Conservation (phyloP, 2,888 invertebrate genomes). For the Sphaerolaimus hirsutus region DNA sequence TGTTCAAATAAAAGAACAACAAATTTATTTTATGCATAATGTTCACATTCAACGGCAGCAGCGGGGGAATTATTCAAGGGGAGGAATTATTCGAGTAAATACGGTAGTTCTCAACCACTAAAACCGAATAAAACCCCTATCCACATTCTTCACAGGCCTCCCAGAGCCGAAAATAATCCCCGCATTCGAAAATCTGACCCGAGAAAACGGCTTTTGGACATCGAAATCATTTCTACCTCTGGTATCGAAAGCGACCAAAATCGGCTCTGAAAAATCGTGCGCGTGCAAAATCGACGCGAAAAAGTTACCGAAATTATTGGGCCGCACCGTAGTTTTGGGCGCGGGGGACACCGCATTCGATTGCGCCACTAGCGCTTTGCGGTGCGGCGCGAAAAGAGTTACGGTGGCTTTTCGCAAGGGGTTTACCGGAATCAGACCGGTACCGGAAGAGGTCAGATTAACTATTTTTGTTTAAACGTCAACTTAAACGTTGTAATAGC, state of each 20-base stretch:
- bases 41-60: no score
- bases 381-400: conserved; percentile 75
- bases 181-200: conserved; percentile 39
- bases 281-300: neutral
- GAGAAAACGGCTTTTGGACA: conserved; percentile 65
- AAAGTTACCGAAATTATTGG: conserved; percentile 50
- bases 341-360: conserved; percentile 98
- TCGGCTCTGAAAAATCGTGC: conserved; percentile 32
- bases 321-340: conserved; percentile 69
- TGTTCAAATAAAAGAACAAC: no score
- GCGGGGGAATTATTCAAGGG: no score
- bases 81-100: no score
- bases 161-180: conserved; percentile 61
- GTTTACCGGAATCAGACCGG: conserved; percentile 74
- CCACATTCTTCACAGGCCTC: no score
- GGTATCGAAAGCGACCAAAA: conserved; percentile 67
- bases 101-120: no score
- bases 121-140: no score
- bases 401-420: conserved; percentile 82
- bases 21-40: no score
- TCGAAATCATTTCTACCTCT: conserved; percentile 74
- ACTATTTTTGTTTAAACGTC: conserved; percentile 1
- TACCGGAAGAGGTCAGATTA: conserved; percentile 93
- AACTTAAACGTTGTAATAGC: conserved; percentile 1
- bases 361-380: conserved; percentile 72